These are phyloP conservation scores for Agonopterix alstromeriana DNA, from an alignment of 2,888 invertebrate genomes.

Conservation along the genomic window DNA sequence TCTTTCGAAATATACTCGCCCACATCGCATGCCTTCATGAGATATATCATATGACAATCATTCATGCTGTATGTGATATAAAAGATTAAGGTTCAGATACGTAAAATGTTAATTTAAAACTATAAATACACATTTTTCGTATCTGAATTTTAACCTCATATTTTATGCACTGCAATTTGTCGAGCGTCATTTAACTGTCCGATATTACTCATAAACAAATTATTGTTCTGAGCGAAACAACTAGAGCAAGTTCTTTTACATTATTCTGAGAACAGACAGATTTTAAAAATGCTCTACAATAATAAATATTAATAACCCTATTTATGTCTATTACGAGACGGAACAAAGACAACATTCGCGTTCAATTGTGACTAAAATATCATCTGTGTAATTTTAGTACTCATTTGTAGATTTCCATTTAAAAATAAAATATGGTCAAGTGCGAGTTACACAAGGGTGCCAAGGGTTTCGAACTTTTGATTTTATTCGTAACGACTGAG, in stretches of 20 bases:
- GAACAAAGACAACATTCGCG: slow-evolving; percentile 2
- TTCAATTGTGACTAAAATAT: slow-evolving; percentile 7
- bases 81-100: too few species aligned
- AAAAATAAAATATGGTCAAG: slow-evolving; percentile 1
- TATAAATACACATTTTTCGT: too few species aligned
- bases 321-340: slow-evolving; percentile 4
- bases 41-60: too few species aligned
- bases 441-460: too few species aligned
- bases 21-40: too few species aligned
- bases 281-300: slow-evolving; percentile 3
- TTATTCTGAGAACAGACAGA: slow-evolving; percentile 5
- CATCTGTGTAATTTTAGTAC: slow-evolving; percentile 1
- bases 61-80: too few species aligned
- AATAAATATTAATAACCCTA: slow-evolving; percentile 6
- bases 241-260: neutral
- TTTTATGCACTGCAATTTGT: neutral
- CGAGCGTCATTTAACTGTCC: neutral
- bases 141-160: neutral
- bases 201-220: neutral
- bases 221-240: slow-evolving; percentile 4
- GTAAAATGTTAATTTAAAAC: too few species aligned
- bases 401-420: slow-evolving; percentile 6
- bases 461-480: too few species aligned
- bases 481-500: too few species aligned
- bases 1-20: too few species aligned